A percentile compares a stretch with the other conserved stretches of the same genome.
These are phyloP conservation scores for Hemitrygon akajei DNA, from an alignment of 2,797 vertebrate genomes.

Conservation along the genomic window DNA sequence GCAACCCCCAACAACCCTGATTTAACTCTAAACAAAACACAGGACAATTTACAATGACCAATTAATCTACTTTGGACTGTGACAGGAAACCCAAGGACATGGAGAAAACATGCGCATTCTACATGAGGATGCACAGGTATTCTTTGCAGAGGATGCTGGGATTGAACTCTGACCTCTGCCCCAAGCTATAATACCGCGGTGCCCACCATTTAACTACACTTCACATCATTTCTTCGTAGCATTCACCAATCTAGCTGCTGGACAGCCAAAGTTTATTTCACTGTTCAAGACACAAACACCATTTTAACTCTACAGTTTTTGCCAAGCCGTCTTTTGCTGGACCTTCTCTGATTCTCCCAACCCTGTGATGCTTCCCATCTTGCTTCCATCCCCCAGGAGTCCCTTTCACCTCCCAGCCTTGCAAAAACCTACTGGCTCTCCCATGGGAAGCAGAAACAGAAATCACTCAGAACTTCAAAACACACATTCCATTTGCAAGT, in stretches of 20 bases:
- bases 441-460: background rate
- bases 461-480: background rate
- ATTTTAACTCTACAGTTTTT: background rate
- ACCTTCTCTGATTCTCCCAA: background rate
- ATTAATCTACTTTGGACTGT: too few species aligned
- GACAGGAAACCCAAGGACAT: too few species aligned
- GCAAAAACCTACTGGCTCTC: background rate
- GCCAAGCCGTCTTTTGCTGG: background rate
- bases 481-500: background rate
- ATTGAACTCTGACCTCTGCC: too few species aligned
- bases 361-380: background rate
- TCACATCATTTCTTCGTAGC: background rate
- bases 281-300: background rate
- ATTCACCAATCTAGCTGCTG: background rate
- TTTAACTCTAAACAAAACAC: too few species aligned
- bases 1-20: too few species aligned
- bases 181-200: too few species aligned
- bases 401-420: background rate
- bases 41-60: too few species aligned
- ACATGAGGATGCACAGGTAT: too few species aligned
- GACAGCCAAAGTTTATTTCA: background rate
- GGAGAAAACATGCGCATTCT: too few species aligned
- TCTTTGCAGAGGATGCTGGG: too few species aligned
- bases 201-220: background rate
- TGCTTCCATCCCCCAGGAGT: background rate